Conservation (phyloP, 2,113 vertebrate species). For the Marcusenius ussheri region DNA sequence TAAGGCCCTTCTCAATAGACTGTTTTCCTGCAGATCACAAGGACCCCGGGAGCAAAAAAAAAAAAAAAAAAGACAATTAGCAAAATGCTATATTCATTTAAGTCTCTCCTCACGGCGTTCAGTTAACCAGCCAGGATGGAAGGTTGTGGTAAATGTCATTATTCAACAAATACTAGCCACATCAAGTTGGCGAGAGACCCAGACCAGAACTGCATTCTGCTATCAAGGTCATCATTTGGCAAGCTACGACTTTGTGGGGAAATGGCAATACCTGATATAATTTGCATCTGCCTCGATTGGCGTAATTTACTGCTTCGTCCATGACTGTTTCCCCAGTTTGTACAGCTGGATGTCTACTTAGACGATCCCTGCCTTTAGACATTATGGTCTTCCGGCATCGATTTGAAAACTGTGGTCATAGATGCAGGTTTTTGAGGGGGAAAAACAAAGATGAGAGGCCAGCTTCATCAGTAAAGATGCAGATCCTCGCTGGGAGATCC, state of each 20-base stretch:
- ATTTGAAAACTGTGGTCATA: not conserved
- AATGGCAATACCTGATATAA: not conserved
- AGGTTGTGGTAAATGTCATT: not conserved
- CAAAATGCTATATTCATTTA: conserved; percentile 26
- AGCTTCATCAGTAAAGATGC: not conserved
- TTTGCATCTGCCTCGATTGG: not conserved
- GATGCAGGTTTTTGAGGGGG: not conserved
- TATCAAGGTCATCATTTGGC: not conserved
- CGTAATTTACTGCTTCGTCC: not conserved
- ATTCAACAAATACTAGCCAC: not conserved
- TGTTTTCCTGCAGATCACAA: conserved; percentile 27
- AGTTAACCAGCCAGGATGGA: not conserved
- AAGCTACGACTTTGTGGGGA: not conserved
- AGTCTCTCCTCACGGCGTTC: not conserved
- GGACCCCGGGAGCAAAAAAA: not conserved
- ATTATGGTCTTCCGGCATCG: not conserved
- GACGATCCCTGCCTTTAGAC: not conserved
- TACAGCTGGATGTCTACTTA: not conserved
- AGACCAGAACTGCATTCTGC: not conserved
- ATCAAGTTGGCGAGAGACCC: not conserved
- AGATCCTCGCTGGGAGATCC: not conserved
- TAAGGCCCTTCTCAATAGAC: conserved; percentile 27
- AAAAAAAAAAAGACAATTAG: not conserved
- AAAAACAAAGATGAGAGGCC: not conserved
- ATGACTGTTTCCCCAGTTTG: not conserved